Evolutionary conservation across 2,888 invertebrate genomes (phyloP).

Genomic region (Melinaea marsaeus): DNA sequence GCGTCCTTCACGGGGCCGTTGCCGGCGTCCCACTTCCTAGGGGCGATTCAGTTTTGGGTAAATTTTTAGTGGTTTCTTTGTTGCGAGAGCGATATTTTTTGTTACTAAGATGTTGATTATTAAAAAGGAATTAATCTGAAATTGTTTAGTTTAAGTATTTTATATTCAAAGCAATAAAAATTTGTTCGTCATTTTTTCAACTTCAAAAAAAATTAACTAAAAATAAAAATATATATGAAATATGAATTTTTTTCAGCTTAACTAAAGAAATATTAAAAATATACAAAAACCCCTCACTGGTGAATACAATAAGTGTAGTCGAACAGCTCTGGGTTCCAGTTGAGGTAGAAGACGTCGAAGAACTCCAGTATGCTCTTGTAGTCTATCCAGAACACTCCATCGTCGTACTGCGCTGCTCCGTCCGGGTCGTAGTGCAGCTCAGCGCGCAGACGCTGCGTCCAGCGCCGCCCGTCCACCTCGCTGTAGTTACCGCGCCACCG

Average conservation of each 20-base stretch:
- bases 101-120: neutral
- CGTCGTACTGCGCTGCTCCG: slow-evolving; percentile 92
- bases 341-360: slow-evolving; percentile 96
- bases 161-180: no score
- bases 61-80: neutral
- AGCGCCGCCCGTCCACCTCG: slow-evolving; percentile 88
- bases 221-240: no score
- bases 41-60: slow-evolving; percentile 10
- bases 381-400: slow-evolving; percentile 98
- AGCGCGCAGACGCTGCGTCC: slow-evolving; percentile 87
- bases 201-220: no score
- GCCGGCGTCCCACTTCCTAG: slow-evolving; percentile 91
- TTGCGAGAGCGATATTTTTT: neutral
- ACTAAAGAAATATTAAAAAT: neutral
- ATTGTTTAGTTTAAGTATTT: no score
- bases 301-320: slow-evolving; percentile 93
- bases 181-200: no score
- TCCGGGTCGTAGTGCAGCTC: slow-evolving; percentile 90
- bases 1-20: slow-evolving; percentile 93
- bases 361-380: slow-evolving; percentile 92
- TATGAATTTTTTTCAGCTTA: no score
- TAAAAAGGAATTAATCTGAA: no score
- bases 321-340: slow-evolving; percentile 96
- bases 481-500: slow-evolving; percentile 97
- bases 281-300: slow-evolving; percentile 81